Evolutionary conservation across 1,140 invertebrate species (phyloP).

Genomic region (Riptortus pedestris): DNA sequence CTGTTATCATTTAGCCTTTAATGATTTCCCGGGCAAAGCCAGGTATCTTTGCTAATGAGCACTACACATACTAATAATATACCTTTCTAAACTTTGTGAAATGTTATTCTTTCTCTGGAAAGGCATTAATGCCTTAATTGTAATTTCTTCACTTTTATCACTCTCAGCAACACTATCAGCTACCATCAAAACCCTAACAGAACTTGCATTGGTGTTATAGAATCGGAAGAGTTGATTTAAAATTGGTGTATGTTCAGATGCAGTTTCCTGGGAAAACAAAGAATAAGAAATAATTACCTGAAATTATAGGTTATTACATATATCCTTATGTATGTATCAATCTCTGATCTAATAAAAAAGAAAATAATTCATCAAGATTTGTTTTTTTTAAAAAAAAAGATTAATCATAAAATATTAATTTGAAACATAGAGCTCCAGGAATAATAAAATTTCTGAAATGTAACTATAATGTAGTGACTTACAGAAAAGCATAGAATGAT

Average conservation of each 20-base stretch:
- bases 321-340: not conserved
- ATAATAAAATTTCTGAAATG: too few relatives aligned
- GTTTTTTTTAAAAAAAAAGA: too few relatives aligned
- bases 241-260: conserved; percentile 70
- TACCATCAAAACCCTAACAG: conserved; percentile 50
- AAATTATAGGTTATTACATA: not conserved
- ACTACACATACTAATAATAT: too few relatives aligned
- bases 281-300: not conserved
- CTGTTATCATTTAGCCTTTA: too few relatives aligned
- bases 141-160: not conserved
- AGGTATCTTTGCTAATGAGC: too few relatives aligned
- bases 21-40: too few relatives aligned
- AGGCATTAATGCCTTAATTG: not conserved
- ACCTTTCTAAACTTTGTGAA: not conserved
- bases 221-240: conserved; percentile 68
- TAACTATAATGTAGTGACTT: too few relatives aligned
- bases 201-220: conserved; percentile 73
- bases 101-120: not conserved
- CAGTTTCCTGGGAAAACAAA: conserved; percentile 42
- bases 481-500: too few relatives aligned
- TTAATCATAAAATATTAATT: too few relatives aligned
- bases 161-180: conserved; percentile 36
- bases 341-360: not conserved
- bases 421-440: too few relatives aligned
- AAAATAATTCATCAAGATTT: too few relatives aligned